Conservation (phyloP, 2,888 invertebrate genomes). For the Celastrina argiolus region DNA sequence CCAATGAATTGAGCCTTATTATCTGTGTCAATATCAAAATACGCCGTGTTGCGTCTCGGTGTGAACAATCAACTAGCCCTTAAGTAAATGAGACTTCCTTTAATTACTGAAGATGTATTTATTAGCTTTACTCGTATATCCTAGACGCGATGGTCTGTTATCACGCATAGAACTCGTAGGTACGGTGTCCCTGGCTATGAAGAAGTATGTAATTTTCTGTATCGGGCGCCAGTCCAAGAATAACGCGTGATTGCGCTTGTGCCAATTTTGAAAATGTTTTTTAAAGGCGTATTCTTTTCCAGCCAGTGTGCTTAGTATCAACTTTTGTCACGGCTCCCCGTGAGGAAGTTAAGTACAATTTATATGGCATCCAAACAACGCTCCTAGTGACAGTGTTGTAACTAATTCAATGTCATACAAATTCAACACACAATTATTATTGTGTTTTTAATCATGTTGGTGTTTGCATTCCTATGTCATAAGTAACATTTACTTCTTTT, state of each 20-base stretch:
- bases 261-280: not conserved
- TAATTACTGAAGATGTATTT: constrained; percentile 11
- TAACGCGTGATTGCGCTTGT: not conserved
- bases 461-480: not conserved
- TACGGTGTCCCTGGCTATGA: constrained; percentile 15
- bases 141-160: not conserved
- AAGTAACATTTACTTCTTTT: not conserved
- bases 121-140: constrained; percentile 1
- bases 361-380: too few relatives aligned
- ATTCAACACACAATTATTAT: not conserved
- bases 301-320: too few relatives aligned
- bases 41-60: too few relatives aligned
- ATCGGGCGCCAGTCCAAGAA: not conserved
- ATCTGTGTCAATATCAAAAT: too few relatives aligned
- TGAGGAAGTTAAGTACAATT: too few relatives aligned
- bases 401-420: too few relatives aligned
- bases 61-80: too few relatives aligned
- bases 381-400: too few relatives aligned
- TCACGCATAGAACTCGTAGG: not conserved
- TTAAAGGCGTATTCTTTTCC: not conserved
- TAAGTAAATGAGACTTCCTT: not conserved
- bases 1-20: too few relatives aligned
- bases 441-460: not conserved
- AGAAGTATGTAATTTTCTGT: not conserved
- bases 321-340: too few relatives aligned